These are phyloP conservation scores for Brachionus sp. DNA, from an alignment of 1,140 invertebrate species.

Conservation along the genomic window DNA sequence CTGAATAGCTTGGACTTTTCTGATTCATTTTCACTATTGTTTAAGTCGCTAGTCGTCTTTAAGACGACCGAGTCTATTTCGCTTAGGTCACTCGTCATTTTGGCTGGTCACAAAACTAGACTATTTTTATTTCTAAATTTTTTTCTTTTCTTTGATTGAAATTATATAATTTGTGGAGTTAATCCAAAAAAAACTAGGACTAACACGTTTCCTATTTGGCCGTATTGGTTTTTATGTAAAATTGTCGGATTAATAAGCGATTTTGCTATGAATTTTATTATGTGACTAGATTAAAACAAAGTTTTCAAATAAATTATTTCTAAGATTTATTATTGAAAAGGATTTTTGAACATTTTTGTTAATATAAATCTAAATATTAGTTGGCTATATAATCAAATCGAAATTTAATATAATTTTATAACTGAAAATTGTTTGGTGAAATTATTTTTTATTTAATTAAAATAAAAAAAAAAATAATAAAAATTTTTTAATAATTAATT, in stretches of 20 bases:
- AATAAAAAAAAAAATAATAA: too few relatives aligned
- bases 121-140: neutral
- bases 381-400: neutral
- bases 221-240: neutral
- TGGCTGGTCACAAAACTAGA: neutral
- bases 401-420: too few relatives aligned
- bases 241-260: neutral
- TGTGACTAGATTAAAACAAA: neutral
- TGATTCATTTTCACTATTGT: neutral
- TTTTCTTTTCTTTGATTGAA: neutral
- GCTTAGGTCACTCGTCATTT: conserved; percentile 5
- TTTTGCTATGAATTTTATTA: neutral
- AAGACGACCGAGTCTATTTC: neutral
- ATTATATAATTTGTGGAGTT: neutral
- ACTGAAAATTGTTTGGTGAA: too few relatives aligned
- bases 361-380: neutral
- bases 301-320: neutral
- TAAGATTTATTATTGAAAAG: neutral
- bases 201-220: neutral
- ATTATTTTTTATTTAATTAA: too few relatives aligned
- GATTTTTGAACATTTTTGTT: neutral
- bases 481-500: too few relatives aligned
- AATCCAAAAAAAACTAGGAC: neutral
- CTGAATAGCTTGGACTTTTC: conserved; percentile 18
- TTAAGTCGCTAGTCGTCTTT: neutral